Base-by-base conservation (phyloP, 1,140 invertebrate genomes). In the Maconellicoccus hirsutus region DNA sequence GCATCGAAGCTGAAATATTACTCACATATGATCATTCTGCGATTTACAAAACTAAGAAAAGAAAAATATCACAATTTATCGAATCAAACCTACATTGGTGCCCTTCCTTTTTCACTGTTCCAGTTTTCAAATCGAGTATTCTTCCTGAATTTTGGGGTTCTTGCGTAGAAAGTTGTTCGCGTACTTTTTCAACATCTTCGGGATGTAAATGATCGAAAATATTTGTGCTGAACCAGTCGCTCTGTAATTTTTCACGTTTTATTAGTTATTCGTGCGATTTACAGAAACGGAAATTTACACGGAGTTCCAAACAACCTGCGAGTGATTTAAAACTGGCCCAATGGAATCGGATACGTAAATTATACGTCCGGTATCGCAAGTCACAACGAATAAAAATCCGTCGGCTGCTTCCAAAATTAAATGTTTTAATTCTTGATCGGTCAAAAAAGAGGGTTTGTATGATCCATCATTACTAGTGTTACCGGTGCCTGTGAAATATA, bases 261-360 rank as follows among this genome's bases (percentile, higher is more conserved):
- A n/a, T n/a, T n/a, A n/a, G n/a, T n/a, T n/a, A n/a, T n/a, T n/a
- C n/a, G n/a, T n/a, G n/a, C n/a, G n/a, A n/a, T n/a, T n/a, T n/a
- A n/a, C n/a, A 33, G 29, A 33, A 33, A 33, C 29, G 29, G 29
- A 33, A 33, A 33, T 33, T 33, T 33, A 33, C n/a, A n/a, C n/a
- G 29, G 12, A 33, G 4, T 33, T 33, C 12, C 29, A 33, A 52
- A 6, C 12, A 52, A 88, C 87, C 84, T 92, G 91, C 1, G 93
- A 88, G 75, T 98, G 94, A 80, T 98, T 96, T 19, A 99, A 83
- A 25, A 99, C 96, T 8, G 96, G 96, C 70, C 92, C 92, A 74
- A 99, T 93, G 39, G 96, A 98, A 82, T 99, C 98, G 14, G 96
- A 98, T 16, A 98, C 96, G 78, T 99, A 99, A 75, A 99, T 95